phyloP scores from a whole-genome alignment of 2,797 vertebrate species.

The Dipus sagitta region DNA sequence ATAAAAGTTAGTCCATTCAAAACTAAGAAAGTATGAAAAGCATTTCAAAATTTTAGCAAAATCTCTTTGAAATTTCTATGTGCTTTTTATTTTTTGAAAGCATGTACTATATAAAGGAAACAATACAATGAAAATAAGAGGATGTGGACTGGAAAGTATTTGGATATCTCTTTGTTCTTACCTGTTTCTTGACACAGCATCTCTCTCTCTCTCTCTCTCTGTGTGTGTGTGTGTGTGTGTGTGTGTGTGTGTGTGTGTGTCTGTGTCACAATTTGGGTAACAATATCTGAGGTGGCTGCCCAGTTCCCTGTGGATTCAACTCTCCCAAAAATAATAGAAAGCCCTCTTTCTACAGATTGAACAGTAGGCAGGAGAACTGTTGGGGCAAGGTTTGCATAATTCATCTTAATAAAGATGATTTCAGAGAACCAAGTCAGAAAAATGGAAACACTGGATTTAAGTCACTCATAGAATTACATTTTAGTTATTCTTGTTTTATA shows the following conservation, averaged over 20 bases:
- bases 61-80: background rate
- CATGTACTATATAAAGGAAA: background rate
- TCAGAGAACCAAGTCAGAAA: background rate
- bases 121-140: background rate
- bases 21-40: slow-evolving; percentile 37
- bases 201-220: background rate
- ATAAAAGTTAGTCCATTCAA: background rate
- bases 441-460: background rate
- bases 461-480: slow-evolving; percentile 23
- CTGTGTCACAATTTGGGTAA: background rate
- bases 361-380: background rate
- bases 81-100: slow-evolving; percentile 24
- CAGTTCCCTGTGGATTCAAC: background rate
- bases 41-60: slow-evolving; percentile 15
- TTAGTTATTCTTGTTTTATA: background rate
- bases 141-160: background rate
- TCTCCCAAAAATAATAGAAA: background rate
- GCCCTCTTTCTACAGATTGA: background rate
- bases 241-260: no score
- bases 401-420: background rate
- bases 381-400: background rate
- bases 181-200: background rate
- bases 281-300: background rate
- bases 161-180: background rate
- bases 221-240: no score